phyloP scores from a whole-genome alignment of 2,888 invertebrate species.

The Sarcophaga caerulescens region DNA sequence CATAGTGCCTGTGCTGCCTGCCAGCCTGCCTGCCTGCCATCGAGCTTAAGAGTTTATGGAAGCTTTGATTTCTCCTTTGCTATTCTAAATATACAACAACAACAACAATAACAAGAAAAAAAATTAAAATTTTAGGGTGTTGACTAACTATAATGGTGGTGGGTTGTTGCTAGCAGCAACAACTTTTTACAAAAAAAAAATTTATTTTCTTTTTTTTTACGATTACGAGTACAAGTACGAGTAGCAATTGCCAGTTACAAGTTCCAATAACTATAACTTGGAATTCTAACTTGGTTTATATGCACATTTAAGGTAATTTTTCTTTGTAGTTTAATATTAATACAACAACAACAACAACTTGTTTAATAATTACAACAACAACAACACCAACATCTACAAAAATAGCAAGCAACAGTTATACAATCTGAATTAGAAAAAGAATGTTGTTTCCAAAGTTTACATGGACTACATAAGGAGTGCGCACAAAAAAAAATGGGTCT shows the following conservation, averaged over 20 bases:
- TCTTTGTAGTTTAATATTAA: background rate
- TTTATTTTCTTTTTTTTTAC: background rate
- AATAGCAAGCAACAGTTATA: too few species aligned
- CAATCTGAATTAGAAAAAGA: constrained; percentile 32
- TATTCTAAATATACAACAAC: background rate
- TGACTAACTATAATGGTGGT: background rate
- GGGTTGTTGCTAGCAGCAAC: background rate
- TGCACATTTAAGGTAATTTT: constrained; percentile 39
- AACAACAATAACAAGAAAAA: background rate
- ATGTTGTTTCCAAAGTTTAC: constrained; percentile 44
- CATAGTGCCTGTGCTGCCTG: too few species aligned
- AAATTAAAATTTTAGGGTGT: background rate
- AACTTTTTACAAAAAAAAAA: background rate
- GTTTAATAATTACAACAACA: constrained; percentile 51
- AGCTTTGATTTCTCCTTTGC: background rate
- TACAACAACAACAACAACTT: background rate
- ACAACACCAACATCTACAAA: background rate
- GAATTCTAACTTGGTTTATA: background rate
- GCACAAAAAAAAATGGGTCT: too few species aligned
- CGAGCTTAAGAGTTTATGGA: too few species aligned
- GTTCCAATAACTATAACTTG: background rate
- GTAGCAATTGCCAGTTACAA: background rate
- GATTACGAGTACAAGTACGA: too few species aligned
- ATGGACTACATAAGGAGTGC: too few species aligned
- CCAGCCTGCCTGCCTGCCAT: too few species aligned